Conservation (phyloP, 2,797 vertebrate genomes). For the Lepilemur ruficaudatus region DNA sequence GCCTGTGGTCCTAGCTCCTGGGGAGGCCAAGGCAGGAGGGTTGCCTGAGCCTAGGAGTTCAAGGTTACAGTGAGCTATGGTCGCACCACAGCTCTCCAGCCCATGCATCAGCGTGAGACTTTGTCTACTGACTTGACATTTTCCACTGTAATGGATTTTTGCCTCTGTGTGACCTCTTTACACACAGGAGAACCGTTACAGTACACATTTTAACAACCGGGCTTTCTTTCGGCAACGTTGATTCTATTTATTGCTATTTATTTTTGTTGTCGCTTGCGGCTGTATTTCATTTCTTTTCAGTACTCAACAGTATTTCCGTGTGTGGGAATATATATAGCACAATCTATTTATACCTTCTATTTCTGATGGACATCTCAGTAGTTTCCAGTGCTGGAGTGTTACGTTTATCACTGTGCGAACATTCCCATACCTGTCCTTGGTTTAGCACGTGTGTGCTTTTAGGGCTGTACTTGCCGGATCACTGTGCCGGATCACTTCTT, state of each 20-base stretch:
- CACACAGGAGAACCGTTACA: background rate
- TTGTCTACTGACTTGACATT: background rate
- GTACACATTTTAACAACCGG: background rate
- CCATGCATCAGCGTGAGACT: too few species aligned
- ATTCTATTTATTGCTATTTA: background rate
- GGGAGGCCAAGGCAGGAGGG: too few species aligned
- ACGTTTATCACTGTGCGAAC: background rate
- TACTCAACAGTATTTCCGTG: background rate
- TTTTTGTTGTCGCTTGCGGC: background rate
- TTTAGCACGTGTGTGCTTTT: background rate
- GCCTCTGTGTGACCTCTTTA: background rate
- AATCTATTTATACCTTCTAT: background rate
- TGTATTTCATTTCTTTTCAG: background rate
- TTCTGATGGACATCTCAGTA: background rate
- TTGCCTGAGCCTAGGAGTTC: too few species aligned
- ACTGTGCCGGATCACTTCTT: too few species aligned
- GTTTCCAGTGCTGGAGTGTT: background rate
- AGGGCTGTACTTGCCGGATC: background rate
- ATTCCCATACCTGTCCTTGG: background rate
- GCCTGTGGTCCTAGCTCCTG: too few species aligned
- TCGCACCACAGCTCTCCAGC: too few species aligned
- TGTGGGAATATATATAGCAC: background rate
- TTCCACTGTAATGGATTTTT: background rate
- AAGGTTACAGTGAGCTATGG: too few species aligned
- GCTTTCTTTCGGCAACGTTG: background rate